Conservation (phyloP, 2,113 vertebrate species). For the Pseudopipra pipra region DNA sequence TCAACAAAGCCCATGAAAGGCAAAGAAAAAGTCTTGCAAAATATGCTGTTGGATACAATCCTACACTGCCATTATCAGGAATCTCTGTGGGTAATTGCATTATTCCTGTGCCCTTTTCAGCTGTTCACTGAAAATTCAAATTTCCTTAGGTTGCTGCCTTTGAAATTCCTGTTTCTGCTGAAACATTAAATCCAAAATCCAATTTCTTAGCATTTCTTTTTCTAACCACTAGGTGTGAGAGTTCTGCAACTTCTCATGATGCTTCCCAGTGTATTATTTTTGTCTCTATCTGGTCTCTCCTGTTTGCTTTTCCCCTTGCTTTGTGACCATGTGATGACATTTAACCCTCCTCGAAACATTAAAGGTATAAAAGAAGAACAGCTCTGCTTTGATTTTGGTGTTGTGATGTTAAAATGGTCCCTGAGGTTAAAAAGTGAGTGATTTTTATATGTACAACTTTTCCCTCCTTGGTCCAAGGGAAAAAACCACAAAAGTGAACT, state of each 20-base stretch:
- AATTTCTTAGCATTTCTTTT: background rate
- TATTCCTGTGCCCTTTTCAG: background rate
- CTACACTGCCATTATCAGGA: background rate
- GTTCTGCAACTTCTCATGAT: background rate
- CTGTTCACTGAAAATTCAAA: background rate
- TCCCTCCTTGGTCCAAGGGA: background rate
- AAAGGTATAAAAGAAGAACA: background rate
- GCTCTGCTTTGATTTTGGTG: background rate
- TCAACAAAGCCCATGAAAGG: background rate
- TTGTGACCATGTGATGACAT: background rate
- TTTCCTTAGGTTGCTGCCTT: background rate
- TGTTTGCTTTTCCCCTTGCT: background rate
- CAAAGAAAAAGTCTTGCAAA: background rate
- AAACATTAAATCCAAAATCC: background rate
- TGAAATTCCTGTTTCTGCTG: background rate
- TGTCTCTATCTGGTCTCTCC: background rate
- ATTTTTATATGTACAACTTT: background rate
- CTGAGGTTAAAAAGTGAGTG: background rate
- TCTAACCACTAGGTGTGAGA: background rate
- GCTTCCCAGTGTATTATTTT: fast-evolving
- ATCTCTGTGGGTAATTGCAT: background rate
- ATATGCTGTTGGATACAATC: no score
- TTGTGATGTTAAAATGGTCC: background rate
- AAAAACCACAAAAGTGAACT: background rate
- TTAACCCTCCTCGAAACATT: background rate